Evolutionary conservation across 1,140 invertebrate species (phyloP), one percentile per base, ranked within the genome.

Genomic region (Chelonus insularis): DNA sequence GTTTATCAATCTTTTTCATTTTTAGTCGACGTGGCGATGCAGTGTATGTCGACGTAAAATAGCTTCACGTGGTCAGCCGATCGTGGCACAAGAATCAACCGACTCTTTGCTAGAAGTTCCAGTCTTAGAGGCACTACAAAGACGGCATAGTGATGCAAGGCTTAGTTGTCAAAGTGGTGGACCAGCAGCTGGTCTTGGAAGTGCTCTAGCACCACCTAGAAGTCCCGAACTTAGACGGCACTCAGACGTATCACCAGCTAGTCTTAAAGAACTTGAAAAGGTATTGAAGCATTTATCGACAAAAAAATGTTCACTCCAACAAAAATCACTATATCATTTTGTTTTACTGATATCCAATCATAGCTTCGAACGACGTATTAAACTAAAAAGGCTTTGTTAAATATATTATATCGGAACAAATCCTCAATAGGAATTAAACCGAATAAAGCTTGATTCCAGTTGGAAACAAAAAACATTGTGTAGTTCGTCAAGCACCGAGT

Each of bases 161-260:
- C 83, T 93, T 4, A 86, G 89, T 52, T 74, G 70, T 8, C 76
- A 80, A 18, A 76, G 76, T 52, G 79, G 79, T 47, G 79, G 74
- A 39, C 78, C 81, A 60, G 67, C 76, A 36, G 75, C 75, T 0
- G 73, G 76, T 14, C 69, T 83, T 16, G 84, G 84, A 25, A 77
- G 79, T 12, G 85, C 84, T 16, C 76, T 92, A 11, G 90, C 89
- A 7, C 91, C 91, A 9, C 91, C 91, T 0, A 81, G 91, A 21
- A 91, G 89, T 61, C 89, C 91, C 0, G 91, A 93, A 68, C 76
- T 91, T 1, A 78, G 91, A 1, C 80, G 91, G 34, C 91, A 93
- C 70, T 92, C 90, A 1, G 91, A 93, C 63, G 91, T 93, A 0
- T 93, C 91, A 12, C 90, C 91, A 0, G 91, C 91, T 0, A 92